These are phyloP conservation scores for Drosophila meridionalis DNA, from an alignment of 2,888 invertebrate species.

Conservation along the genomic window DNA sequence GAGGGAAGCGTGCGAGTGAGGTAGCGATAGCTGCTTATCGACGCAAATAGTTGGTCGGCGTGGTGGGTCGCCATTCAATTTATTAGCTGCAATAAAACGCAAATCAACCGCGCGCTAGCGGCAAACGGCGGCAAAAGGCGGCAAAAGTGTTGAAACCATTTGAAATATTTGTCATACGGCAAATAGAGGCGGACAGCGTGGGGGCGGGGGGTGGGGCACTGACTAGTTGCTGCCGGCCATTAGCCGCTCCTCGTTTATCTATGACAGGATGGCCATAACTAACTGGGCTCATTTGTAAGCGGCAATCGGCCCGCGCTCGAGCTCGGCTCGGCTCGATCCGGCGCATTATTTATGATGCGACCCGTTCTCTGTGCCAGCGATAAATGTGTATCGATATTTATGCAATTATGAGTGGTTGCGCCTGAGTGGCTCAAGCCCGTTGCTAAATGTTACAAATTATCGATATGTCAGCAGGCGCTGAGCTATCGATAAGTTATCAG, in stretches of 20 bases:
- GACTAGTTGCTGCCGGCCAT: constrained; percentile 26
- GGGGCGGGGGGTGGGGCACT: constrained; percentile 2
- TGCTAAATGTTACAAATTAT: constrained; percentile 6
- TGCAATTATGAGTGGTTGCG: constrained; percentile 34
- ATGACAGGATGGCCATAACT: constrained; percentile 68
- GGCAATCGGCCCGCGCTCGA: constrained; percentile 5
- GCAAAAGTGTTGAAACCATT: constrained; percentile 81
- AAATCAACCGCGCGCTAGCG: constrained; percentile 62
- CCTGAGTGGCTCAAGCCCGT: neutral
- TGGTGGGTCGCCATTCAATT: constrained; percentile 77
- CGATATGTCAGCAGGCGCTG: neutral
- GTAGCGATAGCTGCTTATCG: constrained; percentile 53
- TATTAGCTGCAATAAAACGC: constrained; percentile 81
- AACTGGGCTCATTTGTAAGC: constrained; percentile 71
- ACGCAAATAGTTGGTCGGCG: constrained; percentile 63
- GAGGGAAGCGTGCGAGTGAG: neutral
- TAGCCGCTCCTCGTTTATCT: constrained; percentile 66
- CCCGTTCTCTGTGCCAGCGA: constrained; percentile 29
- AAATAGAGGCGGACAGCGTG: constrained; percentile 51
- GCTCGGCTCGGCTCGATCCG: neutral
- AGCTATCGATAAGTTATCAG: neutral
- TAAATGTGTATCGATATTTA: constrained; percentile 57
- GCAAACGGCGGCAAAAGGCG: constrained; percentile 45
- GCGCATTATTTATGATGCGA: constrained; percentile 51
- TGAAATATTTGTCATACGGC: constrained; percentile 80